Percentiles rank a stretch among this genome's conserved stretches.
Conservation (phyloP, 1,140 invertebrate species). For the Ceratina calcarata region DNA sequence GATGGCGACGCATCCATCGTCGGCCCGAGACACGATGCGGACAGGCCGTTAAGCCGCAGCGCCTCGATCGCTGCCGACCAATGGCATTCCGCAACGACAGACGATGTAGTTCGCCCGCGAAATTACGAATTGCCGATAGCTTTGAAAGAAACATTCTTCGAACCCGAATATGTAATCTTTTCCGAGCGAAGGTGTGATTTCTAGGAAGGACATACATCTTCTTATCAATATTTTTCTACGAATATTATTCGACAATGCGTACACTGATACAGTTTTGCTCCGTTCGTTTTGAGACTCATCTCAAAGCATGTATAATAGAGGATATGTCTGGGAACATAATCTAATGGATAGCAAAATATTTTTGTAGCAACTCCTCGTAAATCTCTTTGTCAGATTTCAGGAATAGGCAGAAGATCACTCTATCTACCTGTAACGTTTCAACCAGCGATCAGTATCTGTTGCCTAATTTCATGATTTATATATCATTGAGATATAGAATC, state of each 20-base stretch:
- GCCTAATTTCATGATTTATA: too few species aligned
- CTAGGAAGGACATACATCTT: constrained; percentile 9
- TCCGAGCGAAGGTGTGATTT: not conserved
- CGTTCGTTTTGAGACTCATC: not conserved
- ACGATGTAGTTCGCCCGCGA: not conserved
- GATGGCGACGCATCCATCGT: constrained; percentile 68
- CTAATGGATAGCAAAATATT: constrained; percentile 84
- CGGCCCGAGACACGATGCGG: constrained; percentile 51
- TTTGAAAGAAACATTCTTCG: not conserved
- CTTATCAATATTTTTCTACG: constrained; percentile 21
- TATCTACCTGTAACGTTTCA: constrained; percentile 82
- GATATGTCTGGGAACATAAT: not conserved
- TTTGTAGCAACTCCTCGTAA: constrained; percentile 87
- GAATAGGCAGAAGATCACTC: constrained; percentile 92
- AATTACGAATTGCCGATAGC: constrained; percentile 7
- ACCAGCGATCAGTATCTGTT: not conserved
- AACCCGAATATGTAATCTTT: not conserved
- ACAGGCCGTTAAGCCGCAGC: constrained; percentile 39
- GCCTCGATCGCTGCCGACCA: constrained; percentile 25
- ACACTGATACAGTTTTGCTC: constrained; percentile 34
- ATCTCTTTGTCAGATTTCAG: constrained; percentile 86
- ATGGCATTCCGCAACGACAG: too few species aligned
- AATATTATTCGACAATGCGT: constrained; percentile 38
- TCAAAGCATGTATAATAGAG: not conserved
- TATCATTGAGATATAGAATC: constrained; percentile 12